phyloP scores from a whole-genome alignment of 2,888 invertebrate genomes.

The Hemaris fuciformis region DNA sequence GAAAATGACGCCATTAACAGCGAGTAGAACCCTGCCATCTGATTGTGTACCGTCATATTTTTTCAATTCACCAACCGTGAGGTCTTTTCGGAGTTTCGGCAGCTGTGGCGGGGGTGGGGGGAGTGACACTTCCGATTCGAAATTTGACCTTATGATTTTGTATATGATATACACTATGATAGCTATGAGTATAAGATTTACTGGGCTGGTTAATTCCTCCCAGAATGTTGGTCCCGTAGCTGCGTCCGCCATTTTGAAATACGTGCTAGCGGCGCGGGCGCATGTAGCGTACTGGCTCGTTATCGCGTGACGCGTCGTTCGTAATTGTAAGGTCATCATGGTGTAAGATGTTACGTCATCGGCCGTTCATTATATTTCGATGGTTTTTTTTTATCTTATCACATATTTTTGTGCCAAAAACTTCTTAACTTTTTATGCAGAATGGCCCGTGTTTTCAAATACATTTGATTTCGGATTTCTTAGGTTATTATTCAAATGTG shows the following conservation, averaged over 20 bases:
- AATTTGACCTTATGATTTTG: constrained; percentile 82
- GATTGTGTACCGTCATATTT: constrained; percentile 91
- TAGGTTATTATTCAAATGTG: too few species aligned
- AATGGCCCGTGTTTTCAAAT: too few species aligned
- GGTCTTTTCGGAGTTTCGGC: constrained; percentile 92
- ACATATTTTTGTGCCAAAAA: neutral
- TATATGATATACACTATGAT: constrained; percentile 80
- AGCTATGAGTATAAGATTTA: constrained; percentile 63
- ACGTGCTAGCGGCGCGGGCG: constrained; percentile 38
- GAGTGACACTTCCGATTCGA: constrained; percentile 56
- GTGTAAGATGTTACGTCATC: neutral
- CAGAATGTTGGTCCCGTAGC: constrained; percentile 54
- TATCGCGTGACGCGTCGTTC: constrained; percentile 39
- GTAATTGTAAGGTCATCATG: constrained; percentile 44
- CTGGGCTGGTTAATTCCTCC: constrained; percentile 71
- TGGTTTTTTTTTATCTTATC: too few species aligned
- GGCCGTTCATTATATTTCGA: constrained; percentile 8
- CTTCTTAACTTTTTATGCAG: neutral
- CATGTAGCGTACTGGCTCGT: constrained; percentile 27
- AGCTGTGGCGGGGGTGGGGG: constrained; percentile 79
- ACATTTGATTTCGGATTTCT: too few species aligned
- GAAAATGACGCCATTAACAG: constrained; percentile 96
- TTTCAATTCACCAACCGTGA: constrained; percentile 92
- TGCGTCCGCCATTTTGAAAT: constrained; percentile 46
- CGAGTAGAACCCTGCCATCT: constrained; percentile 94